Evolutionary conservation across 1,140 invertebrate species (phyloP).

Genomic region (Whitmania pigra): DNA sequence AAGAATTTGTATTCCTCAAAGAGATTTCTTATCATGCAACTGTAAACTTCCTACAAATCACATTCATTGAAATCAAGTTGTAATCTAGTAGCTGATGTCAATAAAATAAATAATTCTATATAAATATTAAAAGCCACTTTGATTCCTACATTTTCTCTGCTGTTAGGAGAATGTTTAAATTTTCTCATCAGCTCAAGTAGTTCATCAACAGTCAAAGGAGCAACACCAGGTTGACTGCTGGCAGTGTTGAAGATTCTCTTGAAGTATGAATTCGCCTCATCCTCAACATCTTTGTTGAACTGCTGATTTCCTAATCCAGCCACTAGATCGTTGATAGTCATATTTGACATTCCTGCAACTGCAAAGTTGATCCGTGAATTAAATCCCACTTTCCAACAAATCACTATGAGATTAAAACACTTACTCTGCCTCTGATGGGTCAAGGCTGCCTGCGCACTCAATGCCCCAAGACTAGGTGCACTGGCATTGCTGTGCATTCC

Average conservation of each 20-base stretch:
- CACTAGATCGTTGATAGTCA: too few species aligned
- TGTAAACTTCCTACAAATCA: conserved; percentile 60
- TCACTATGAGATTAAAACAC: too few species aligned
- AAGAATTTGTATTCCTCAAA: conserved; percentile 98
- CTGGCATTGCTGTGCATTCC: conserved; percentile 15
- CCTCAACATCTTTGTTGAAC: conserved; percentile 85
- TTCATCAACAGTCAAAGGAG: conserved; percentile 34
- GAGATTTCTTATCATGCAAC: conserved; percentile 92
- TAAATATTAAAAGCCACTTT: too few species aligned
- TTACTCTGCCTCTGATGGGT: conserved; percentile 26
- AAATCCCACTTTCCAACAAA: too few species aligned
- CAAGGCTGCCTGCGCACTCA: conserved; percentile 30
- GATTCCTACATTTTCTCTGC: conserved; percentile 58
- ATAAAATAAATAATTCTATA: too few species aligned
- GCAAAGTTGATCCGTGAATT: too few species aligned
- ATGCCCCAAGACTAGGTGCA: conserved; percentile 25
- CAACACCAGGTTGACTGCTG: conserved; percentile 35
- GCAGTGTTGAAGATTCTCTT: conserved; percentile 95
- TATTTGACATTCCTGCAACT: too few species aligned
- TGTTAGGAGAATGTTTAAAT: conserved; percentile 78
- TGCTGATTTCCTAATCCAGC: conserved; percentile 28
- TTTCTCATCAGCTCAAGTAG: conserved; percentile 73
- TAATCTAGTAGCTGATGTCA: too few species aligned
- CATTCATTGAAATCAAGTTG: neutral
- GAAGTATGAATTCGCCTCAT: conserved; percentile 94